Evolutionary conservation across 2,113 vertebrate species (phyloP).

Genomic region (Columba livia): DNA sequence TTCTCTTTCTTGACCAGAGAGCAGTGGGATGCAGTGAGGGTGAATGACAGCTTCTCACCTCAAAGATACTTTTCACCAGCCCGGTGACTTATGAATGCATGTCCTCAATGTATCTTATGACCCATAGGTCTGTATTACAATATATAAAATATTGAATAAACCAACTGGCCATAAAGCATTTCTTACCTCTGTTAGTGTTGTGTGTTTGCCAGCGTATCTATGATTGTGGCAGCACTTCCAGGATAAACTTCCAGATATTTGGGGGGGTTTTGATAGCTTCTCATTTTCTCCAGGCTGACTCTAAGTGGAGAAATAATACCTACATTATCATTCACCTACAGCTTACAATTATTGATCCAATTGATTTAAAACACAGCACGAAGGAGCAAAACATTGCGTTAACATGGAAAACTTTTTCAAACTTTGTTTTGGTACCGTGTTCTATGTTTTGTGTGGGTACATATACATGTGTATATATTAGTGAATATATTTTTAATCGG

Average conservation of each 20-base stretch:
- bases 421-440: not conserved
- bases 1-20: slow-evolving; percentile 56
- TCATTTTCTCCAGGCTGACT: not conserved
- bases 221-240: slow-evolving; percentile 49
- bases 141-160: slow-evolving; percentile 64
- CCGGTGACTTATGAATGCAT: slow-evolving; percentile 63
- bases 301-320: not conserved
- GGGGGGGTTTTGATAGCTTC: not conserved
- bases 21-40: slow-evolving; percentile 47
- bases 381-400: not conserved
- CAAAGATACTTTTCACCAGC: slow-evolving; percentile 65
- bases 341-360: not conserved
- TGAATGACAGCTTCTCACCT: slow-evolving; percentile 75
- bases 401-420: not conserved
- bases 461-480: not conserved
- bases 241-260: slow-evolving; percentile 33
- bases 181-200: slow-evolving; percentile 34
- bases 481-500: not conserved
- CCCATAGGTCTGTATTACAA: slow-evolving; percentile 51
- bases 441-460: not conserved
- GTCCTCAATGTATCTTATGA: slow-evolving; percentile 53
- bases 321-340: accelerated
- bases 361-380: not conserved
- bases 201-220: not conserved
- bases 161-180: slow-evolving; percentile 56